These are phyloP conservation scores for Tortrix viridana DNA, from an alignment of 2,888 invertebrate species.

Conservation along the genomic window DNA sequence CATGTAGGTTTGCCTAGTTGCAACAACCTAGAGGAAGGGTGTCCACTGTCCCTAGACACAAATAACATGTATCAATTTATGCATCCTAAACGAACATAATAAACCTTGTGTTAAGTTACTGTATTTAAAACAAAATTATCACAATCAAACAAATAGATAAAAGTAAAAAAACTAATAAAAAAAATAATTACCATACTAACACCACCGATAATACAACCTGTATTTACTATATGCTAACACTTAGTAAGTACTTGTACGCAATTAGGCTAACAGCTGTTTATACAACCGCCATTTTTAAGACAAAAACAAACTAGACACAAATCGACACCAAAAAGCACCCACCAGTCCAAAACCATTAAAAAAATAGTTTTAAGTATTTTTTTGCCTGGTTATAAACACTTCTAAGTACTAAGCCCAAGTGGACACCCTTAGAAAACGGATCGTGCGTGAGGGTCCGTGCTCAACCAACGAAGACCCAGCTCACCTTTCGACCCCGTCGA, in stretches of 20 bases:
- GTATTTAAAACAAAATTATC: too few relatives aligned
- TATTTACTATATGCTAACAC: not conserved
- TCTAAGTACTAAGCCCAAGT: constrained; percentile 20
- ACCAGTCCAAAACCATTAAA: not conserved
- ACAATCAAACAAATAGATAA: too few relatives aligned
- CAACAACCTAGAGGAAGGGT: constrained; percentile 28
- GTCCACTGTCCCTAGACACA: constrained; percentile 16
- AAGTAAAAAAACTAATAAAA: too few relatives aligned
- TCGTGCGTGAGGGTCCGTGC: constrained; percentile 36
- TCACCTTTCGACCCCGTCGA: constrained; percentile 35
- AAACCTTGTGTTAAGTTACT: too few relatives aligned
- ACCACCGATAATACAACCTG: too few relatives aligned
- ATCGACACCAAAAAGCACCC: not conserved
- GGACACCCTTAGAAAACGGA: constrained; percentile 36
- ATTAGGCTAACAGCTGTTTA: constrained; percentile 17
- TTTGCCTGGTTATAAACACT: not conserved
- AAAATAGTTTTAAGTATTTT: not conserved
- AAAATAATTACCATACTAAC: too few relatives aligned
- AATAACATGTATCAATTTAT: not conserved
- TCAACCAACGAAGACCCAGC: constrained; percentile 31
- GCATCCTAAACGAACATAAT: too few relatives aligned
- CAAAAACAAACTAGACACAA: not conserved
- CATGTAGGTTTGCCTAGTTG: constrained; percentile 19
- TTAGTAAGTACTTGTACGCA: constrained; percentile 26
- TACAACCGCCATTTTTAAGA: constrained; percentile 7